Evolutionary conservation across 2,888 invertebrate genomes (phyloP).

Genomic region (Dryadula phaetusa): DNA sequence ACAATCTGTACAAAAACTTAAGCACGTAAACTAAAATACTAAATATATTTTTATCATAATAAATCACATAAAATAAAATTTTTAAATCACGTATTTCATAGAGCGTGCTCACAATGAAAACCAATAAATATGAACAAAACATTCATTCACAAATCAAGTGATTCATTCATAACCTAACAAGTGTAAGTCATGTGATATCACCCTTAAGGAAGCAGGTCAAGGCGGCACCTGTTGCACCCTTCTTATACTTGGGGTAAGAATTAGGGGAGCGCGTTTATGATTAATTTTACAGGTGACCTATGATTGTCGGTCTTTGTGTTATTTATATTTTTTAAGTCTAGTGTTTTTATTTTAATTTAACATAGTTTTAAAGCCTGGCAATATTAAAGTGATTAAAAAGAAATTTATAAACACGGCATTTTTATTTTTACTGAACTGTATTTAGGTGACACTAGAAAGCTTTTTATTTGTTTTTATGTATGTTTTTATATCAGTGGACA

Average conservation of each 20-base stretch:
- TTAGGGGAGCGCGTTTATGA: constrained; percentile 59
- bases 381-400: neutral
- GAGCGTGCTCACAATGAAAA: neutral
- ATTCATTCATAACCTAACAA: constrained; percentile 39
- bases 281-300: constrained; percentile 37
- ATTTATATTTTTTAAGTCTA: neutral
- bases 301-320: constrained; percentile 1
- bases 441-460: too few relatives aligned
- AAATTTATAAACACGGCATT: too few relatives aligned
- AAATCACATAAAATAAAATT: neutral
- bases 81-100: neutral
- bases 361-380: neutral
- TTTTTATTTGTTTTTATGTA: too few relatives aligned
- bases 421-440: too few relatives aligned
- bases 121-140: neutral
- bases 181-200: constrained; percentile 50
- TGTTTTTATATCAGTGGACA: too few relatives aligned
- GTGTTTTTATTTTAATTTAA: neutral
- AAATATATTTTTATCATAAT: too few relatives aligned
- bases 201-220: constrained; percentile 80
- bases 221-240: constrained; percentile 74
- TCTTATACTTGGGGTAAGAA: constrained; percentile 51
- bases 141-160: constrained; percentile 12
- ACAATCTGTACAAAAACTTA: too few relatives aligned
- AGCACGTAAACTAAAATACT: too few relatives aligned